Evolutionary conservation across 2,797 vertebrate species (phyloP).

Genomic region (Cuculus canorus): DNA sequence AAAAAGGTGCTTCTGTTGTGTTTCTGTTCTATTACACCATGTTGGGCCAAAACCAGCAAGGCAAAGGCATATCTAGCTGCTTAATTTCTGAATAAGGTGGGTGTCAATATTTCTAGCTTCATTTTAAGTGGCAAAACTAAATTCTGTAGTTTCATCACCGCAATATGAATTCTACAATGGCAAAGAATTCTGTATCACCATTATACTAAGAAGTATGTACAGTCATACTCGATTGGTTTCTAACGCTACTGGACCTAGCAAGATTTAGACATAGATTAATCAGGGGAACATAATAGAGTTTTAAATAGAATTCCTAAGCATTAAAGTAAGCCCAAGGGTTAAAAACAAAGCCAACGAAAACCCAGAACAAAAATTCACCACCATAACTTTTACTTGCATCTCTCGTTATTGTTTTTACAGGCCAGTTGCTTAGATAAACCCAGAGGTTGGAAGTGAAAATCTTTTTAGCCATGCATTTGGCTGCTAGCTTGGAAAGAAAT

Average conservation of each 20-base stretch:
- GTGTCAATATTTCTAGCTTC: background rate
- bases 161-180: background rate
- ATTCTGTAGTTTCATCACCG: background rate
- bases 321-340: background rate
- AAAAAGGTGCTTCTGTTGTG: rapidly evolving
- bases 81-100: background rate
- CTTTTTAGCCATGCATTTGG: background rate
- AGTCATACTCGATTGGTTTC: background rate
- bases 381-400: background rate
- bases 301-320: background rate
- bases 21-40: background rate
- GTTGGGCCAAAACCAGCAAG: background rate
- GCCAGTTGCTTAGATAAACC: background rate
- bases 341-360: rapidly evolving
- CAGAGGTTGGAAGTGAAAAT: background rate
- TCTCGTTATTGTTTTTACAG: background rate
- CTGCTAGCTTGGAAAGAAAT: background rate
- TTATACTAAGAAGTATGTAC: background rate
- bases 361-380: too few relatives aligned
- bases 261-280: background rate
- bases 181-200: background rate
- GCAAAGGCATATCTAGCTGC: background rate
- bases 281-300: background rate
- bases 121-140: background rate
- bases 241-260: background rate